Conservation (phyloP, 2,888 invertebrate species). For the Schizotus pectinicornis region DNA sequence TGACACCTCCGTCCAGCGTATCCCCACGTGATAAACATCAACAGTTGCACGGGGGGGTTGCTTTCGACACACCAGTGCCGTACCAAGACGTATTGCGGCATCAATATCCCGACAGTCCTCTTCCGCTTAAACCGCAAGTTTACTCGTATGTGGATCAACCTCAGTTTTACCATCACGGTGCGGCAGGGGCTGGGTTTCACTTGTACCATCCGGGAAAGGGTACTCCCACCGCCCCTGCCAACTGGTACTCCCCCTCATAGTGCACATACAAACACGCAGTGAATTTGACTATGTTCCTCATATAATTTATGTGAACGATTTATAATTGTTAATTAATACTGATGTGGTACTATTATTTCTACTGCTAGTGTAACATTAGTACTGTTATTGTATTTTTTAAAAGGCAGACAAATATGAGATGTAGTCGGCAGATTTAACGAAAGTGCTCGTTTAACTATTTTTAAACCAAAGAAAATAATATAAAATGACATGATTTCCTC, state of each 20-base stretch:
- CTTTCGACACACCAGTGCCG: constrained; percentile 58
- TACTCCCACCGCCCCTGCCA: constrained; percentile 54
- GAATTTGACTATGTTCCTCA: constrained; percentile 26
- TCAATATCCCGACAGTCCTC: constrained; percentile 69
- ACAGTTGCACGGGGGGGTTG: constrained; percentile 65
- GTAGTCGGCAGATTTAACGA: constrained; percentile 43
- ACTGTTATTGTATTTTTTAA: constrained; percentile 43
- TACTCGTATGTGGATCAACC: constrained; percentile 82
- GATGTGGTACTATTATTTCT: constrained; percentile 43
- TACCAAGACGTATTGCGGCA: constrained; percentile 64
- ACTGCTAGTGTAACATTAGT: constrained; percentile 44
- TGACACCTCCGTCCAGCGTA: constrained; percentile 97
- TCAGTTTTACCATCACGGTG: constrained; percentile 81
- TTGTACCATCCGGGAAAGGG: constrained; percentile 82
- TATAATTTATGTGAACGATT: constrained; percentile 40
- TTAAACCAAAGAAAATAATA: constrained; percentile 53
- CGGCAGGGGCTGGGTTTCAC: constrained; percentile 72
- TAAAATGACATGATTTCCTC: constrained; percentile 44
- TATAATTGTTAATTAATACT: constrained; percentile 43
- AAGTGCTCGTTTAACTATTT: constrained; percentile 50
- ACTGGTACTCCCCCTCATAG: constrained; percentile 60
- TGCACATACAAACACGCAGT: constrained; percentile 39
- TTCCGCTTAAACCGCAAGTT: constrained; percentile 90
- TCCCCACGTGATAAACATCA: constrained; percentile 88
- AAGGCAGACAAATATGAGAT: constrained; percentile 35